These are phyloP conservation scores for Procambarus clarkii DNA, from an alignment of 1,140 invertebrate genomes.

Conservation along the genomic window DNA sequence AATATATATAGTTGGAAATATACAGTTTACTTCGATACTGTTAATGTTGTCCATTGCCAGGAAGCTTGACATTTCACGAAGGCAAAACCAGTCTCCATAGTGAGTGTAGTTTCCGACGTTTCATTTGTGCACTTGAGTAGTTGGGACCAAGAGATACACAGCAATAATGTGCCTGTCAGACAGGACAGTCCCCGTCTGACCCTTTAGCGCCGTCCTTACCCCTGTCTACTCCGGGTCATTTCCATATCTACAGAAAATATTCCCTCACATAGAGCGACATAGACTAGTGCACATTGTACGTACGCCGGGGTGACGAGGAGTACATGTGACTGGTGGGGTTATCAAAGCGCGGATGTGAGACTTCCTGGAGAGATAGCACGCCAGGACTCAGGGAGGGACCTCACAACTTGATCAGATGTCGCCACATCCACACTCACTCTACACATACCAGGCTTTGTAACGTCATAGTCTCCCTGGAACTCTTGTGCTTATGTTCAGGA, in stretches of 20 bases:
- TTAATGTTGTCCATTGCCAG: not conserved
- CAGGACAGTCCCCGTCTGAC: too few species aligned
- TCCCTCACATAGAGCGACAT: too few species aligned
- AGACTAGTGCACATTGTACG: too few species aligned
- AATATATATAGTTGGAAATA: too few species aligned
- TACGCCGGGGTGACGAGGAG: too few species aligned
- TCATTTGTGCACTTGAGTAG: not conserved
- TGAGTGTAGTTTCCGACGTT: not conserved
- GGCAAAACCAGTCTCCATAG: not conserved
- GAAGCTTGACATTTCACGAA: not conserved
- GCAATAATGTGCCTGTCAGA: too few species aligned
- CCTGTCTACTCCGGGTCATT: too few species aligned
- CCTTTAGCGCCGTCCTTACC: too few species aligned
- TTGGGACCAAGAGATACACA: not conserved
- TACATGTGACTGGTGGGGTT: not conserved
- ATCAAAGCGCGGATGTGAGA: constrained; percentile 9
- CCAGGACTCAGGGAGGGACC: not conserved
- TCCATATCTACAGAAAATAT: too few species aligned
- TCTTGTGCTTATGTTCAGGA: too few species aligned
- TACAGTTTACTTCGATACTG: not conserved
- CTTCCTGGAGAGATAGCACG: not conserved
- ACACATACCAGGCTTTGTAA: too few species aligned
- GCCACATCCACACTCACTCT: not conserved
- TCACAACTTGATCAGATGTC: not conserved
- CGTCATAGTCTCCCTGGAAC: too few species aligned